Base-by-base conservation (phyloP, 2,888 invertebrate genomes). In the Drosophila pegasa region DNA sequence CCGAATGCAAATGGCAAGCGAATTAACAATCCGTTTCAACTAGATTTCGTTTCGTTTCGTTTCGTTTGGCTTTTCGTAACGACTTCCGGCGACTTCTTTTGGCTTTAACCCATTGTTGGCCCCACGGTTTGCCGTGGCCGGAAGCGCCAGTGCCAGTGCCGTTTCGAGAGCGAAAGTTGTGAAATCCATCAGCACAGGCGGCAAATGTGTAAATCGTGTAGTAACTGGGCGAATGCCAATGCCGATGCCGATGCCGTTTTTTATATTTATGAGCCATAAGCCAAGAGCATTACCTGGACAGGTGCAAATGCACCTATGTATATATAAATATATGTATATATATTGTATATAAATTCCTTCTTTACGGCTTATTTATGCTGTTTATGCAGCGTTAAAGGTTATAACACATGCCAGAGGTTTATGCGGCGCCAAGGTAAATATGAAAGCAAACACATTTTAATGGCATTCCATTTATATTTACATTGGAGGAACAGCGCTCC, bases 371-470 rank as follows among this genome's bases (percentile, higher is more conserved):
- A 80, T 75, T 87, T 75, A 72, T 80, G 87, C 79, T 78, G 85
- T 87, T 87, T 84, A 87, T 81, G 87, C 79, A 62, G 85, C 84
- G 78, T 86, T 80, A 88, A 83, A 83, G 86, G 83, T 68, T 86
- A 79, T 64, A 64, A 64, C 68, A 71, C 71, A 73, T 62, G 71
- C 33, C 59, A 51, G 65, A 51, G 55, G 60, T 38, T 54, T 35
- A 54, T 50, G 60, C 60, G 57, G 54, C 18, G 71, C 66, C 78
- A 83, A 86, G 84, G 84, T 83, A 80, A 88, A 88, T 87, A 87
- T 87, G 78, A 84, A 63, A 81, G 71, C 75, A 85, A 81, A 87
- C 67, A 80, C 71, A 87, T 85, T 88, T 86, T 85, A 86, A 88
- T 87, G 78, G 85, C 79, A 82, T 86, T 88, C 86, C 69, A 78